Evolutionary conservation across 2,113 vertebrate species (phyloP).

Genomic region (Eupsittula cactorum): DNA sequence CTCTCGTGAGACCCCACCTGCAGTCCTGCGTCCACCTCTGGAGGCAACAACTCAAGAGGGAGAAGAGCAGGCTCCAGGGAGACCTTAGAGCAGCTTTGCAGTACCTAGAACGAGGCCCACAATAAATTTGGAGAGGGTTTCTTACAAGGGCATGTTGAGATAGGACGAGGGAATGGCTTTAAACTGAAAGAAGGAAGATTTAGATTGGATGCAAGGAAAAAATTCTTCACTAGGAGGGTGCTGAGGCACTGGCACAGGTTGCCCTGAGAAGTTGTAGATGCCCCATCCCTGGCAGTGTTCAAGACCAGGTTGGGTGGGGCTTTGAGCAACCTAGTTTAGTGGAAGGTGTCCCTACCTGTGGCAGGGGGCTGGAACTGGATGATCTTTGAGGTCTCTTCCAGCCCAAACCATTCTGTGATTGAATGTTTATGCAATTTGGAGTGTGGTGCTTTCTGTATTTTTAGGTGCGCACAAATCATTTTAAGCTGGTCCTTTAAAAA

Average conservation of each 20-base stretch:
- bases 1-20: neutral
- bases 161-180: neutral
- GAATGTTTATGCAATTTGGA: neutral
- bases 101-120: neutral
- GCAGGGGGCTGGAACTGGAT: neutral
- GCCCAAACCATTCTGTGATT: neutral
- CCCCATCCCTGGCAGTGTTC: neutral
- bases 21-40: neutral
- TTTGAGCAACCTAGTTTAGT: neutral
- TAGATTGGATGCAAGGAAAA: neutral
- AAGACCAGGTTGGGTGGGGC: neutral
- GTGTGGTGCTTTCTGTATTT: neutral
- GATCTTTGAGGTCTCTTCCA: neutral
- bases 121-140: neutral
- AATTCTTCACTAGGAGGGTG: neutral
- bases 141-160: neutral
- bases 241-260: neutral
- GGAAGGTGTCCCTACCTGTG: neutral
- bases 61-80: neutral
- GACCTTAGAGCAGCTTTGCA: neutral
- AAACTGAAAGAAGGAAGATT: neutral
- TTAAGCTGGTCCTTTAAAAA: neutral
- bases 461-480: neutral
- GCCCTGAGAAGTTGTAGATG: neutral
- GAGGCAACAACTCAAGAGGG: neutral